Conservation (phyloP, 2,888 invertebrate species). For the Bhutanitis thaidina region DNA sequence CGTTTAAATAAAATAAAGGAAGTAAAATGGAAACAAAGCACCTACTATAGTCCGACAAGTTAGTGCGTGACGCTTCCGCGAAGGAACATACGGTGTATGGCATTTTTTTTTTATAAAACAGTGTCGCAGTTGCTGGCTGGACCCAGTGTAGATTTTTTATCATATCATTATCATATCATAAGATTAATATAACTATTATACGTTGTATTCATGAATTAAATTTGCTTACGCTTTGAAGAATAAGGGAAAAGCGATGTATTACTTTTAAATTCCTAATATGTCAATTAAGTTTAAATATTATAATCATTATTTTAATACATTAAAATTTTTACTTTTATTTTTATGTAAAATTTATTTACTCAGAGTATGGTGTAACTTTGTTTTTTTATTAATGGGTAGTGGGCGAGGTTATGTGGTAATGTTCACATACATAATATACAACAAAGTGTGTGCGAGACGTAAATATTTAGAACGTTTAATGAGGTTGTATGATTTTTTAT, state of each 20-base stretch:
- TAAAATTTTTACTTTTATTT: not conserved
- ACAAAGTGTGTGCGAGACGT: not conserved
- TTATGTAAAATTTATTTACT: not conserved
- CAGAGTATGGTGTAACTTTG: not conserved
- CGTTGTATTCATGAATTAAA: constrained; percentile 41
- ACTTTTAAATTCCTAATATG: constrained; percentile 6
- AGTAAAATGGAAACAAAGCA: no score
- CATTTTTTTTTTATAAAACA: constrained; percentile 29
- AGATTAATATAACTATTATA: constrained; percentile 45
- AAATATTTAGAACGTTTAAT: not conserved
- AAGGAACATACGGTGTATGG: no score
- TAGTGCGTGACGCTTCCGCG: no score
- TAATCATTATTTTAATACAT: not conserved
- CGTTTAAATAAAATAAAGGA: no score
- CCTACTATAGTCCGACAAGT: no score
- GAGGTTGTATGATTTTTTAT: no score
- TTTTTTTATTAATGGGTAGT: not conserved
- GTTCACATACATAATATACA: not conserved
- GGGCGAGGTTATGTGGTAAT: not conserved
- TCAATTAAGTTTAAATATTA: not conserved
- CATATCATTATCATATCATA: constrained; percentile 78
- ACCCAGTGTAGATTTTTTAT: constrained; percentile 74
- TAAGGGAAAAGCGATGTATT: not conserved
- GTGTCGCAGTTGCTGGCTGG: constrained; percentile 58
- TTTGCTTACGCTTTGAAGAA: constrained; percentile 35